A percentile compares a stretch with the other conserved stretches of the same genome.
Evolutionary conservation across 2,113 vertebrate genomes (phyloP).

Genomic region (Rhinoderma darwinii): DNA sequence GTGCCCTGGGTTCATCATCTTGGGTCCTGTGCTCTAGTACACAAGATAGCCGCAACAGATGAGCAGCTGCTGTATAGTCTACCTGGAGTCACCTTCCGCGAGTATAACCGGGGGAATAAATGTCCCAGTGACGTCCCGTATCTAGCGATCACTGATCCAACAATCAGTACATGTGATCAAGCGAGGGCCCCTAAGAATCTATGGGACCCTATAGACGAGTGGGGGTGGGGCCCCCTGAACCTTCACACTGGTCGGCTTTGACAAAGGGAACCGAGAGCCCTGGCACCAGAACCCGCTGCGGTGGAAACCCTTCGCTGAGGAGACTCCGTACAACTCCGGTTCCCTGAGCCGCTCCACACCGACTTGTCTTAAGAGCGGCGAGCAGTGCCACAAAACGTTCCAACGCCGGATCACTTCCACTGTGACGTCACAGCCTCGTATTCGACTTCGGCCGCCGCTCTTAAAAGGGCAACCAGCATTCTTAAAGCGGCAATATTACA

Average conservation of each 20-base stretch:
- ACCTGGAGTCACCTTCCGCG: not conserved
- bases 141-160: not conserved
- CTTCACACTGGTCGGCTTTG: not conserved
- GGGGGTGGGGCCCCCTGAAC: constrained; percentile 62
- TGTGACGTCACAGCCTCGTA: constrained; percentile 68
- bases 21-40: not conserved
- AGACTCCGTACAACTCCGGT: not conserved
- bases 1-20: constrained; percentile 41
- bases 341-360: constrained; percentile 35
- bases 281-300: not conserved
- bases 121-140: not conserved
- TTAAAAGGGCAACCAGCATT: constrained; percentile 16
- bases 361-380: constrained; percentile 21
- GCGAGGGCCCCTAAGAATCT: not conserved
- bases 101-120: too few species aligned
- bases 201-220: not conserved
- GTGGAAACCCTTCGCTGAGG: not conserved
- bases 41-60: too few species aligned
- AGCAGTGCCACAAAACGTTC: constrained; percentile 59
- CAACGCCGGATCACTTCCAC: constrained; percentile 64
- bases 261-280: not conserved
- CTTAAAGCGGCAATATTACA: not conserved
- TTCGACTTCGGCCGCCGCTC: constrained; percentile 38
- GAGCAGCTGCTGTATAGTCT: too few species aligned
- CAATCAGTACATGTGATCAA: not conserved